Conservation (phyloP, 2,113 vertebrate genomes). For the Pionites leucogaster region DNA sequence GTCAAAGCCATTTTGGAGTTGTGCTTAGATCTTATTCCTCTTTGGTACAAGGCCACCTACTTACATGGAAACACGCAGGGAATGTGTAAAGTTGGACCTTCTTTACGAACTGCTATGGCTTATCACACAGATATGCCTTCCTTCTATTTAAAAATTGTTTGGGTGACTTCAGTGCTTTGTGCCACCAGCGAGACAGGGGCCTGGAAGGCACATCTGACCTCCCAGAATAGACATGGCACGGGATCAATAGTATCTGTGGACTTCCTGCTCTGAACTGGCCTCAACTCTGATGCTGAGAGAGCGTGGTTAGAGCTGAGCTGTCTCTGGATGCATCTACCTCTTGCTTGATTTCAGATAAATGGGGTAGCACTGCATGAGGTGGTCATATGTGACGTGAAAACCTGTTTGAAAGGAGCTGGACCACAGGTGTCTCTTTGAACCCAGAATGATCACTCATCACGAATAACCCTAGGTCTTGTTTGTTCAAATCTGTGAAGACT, state of each 20-base stretch:
- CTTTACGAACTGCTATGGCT: slow-evolving; percentile 9
- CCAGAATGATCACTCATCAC: background rate
- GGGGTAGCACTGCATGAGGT: background rate
- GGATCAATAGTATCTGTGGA: background rate
- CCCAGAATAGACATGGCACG: background rate
- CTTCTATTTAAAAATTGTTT: slow-evolving; percentile 42
- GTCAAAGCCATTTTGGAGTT: slow-evolving; percentile 2
- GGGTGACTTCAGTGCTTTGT: slow-evolving; percentile 6
- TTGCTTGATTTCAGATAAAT: background rate
- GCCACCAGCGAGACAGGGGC: background rate
- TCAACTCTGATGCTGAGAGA: background rate
- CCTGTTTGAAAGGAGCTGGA: background rate
- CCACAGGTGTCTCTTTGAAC: background rate
- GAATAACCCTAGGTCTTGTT: background rate
- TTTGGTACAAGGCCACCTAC: slow-evolving; percentile 35
- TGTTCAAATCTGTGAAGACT: background rate
- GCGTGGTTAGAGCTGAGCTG: background rate
- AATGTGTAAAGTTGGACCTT: slow-evolving; percentile 30
- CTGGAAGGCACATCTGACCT: background rate
- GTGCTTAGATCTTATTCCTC: background rate
- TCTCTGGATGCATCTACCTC: background rate
- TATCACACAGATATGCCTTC: background rate
- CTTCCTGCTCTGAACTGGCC: background rate
- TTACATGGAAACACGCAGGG: background rate
- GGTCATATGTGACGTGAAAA: background rate